Evolutionary conservation across 1,140 invertebrate species (phyloP), one percentile per base, ranked within the genome.

Genomic region (Araneus ventricosus): DNA sequence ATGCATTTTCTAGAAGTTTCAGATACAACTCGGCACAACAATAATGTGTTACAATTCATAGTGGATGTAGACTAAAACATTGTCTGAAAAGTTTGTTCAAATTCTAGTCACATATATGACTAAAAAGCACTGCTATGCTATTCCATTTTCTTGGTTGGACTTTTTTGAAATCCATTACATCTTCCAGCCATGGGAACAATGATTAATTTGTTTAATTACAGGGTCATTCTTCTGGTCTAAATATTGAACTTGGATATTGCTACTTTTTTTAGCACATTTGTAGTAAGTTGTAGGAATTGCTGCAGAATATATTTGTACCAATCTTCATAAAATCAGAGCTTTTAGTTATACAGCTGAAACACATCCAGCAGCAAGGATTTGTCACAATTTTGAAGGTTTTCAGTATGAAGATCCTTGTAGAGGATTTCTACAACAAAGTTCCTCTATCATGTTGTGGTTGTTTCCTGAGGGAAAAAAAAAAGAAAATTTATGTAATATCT

Each of bases 111-210:
- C 70, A 75, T 27, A n/a, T 67, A 75, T 75, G 70, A 75, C 70
- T 75, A 75, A 75, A 75, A 75, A 75, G 70, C 70, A 75, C 70
- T 75, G 27, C 70, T 75, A 75, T 75, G 70, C 70, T 75, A 75
- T 37, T 75, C 17, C 30, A 14, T 37, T 75, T 22, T 37, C 70
- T 75, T 30, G 14, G 10, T 67, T 27, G 63, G 63, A 27, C 4
- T 75, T 75, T 75, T 30, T 75, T 75, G 14, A 75, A 75, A 75
- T 75, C 17, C 30, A 61, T 6, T 17, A 24, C 59, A 75, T 34
- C 70, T 37, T 75, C 70, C 70, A 75, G 70, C 30, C 27, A 34
- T 37, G 30, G 17, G 59, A 34, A 34, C 22, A 75, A 75, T 75
- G 70, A 37, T 20, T 34, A 34, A 30, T 75, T 67, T 67, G 7